Conservation (phyloP, 2,113 vertebrate genomes). For the Daubentonia madagascariensis region DNA sequence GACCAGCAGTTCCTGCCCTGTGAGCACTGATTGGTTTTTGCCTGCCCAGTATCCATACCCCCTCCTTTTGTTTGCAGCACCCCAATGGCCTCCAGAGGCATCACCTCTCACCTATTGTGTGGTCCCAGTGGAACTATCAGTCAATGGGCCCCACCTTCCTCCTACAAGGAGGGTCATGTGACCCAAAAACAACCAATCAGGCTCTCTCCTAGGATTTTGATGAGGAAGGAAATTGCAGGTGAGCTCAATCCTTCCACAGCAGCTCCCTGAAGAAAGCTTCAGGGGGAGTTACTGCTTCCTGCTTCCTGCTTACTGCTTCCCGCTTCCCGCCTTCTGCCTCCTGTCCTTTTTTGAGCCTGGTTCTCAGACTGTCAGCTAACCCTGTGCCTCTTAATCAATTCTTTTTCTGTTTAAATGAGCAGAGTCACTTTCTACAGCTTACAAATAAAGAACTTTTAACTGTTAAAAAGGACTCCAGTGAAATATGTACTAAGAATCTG, state of each 20-base stretch:
- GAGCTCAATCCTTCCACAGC: background rate
- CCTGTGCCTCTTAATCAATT: background rate
- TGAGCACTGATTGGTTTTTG: background rate
- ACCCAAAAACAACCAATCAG: background rate
- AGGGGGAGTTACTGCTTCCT: no score
- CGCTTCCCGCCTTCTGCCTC: no score
- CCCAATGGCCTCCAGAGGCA: background rate
- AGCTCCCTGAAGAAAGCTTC: background rate
- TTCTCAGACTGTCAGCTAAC: background rate
- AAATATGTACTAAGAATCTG: background rate
- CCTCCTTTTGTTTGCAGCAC: background rate
- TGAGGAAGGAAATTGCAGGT: background rate
- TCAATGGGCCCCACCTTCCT: background rate
- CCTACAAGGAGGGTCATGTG: background rate
- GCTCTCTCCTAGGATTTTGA: background rate
- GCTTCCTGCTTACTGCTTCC: no score
- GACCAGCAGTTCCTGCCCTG: background rate
- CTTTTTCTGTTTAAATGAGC: background rate
- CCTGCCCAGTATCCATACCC: background rate
- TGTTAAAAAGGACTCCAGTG: no score
- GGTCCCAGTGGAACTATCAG: background rate
- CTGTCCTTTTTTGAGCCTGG: background rate
- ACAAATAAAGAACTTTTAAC: background rate
- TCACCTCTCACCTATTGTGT: background rate
- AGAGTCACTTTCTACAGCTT: background rate